Evolutionary conservation across 2,888 invertebrate genomes (phyloP).

Genomic region (Masnerella sp.): DNA sequence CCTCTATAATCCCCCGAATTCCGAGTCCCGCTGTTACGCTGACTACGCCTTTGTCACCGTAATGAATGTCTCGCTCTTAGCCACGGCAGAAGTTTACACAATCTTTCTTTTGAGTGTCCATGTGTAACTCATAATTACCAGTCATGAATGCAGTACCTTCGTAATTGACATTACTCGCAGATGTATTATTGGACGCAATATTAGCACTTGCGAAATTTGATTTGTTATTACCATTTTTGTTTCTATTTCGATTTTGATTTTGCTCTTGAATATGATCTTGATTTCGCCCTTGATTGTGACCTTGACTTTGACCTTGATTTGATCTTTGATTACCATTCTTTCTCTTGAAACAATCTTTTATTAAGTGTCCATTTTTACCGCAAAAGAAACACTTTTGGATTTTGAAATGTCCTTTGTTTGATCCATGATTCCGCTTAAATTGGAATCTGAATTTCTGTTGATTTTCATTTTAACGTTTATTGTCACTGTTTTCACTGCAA

Average conservation of each 20-base stretch:
- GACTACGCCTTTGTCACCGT: no score
- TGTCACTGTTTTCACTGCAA: constrained; percentile 15
- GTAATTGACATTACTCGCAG: no score
- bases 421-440: constrained; percentile 30
- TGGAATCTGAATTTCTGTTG: background rate
- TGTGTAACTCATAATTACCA: background rate
- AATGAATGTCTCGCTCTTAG: no score
- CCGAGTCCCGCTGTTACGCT: no score
- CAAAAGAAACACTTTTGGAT: background rate
- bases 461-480: constrained; percentile 35
- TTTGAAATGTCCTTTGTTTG: constrained; percentile 24
- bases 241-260: no score
- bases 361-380: background rate
- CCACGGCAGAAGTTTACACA: constrained; percentile 29
- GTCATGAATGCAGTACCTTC: background rate
- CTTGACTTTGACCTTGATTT: background rate
- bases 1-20: no score
- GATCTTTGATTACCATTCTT: background rate
- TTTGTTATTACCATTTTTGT: no score
- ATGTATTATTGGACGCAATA: no score
- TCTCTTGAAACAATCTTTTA: background rate
- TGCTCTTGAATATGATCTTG: no score
- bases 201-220: no score
- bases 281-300: no score
- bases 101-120: background rate